A percentile compares a stretch with the other conserved stretches of the same genome.
These are phyloP conservation scores for Centropus unirufus DNA, from an alignment of 2,113 vertebrate genomes.

Conservation along the genomic window DNA sequence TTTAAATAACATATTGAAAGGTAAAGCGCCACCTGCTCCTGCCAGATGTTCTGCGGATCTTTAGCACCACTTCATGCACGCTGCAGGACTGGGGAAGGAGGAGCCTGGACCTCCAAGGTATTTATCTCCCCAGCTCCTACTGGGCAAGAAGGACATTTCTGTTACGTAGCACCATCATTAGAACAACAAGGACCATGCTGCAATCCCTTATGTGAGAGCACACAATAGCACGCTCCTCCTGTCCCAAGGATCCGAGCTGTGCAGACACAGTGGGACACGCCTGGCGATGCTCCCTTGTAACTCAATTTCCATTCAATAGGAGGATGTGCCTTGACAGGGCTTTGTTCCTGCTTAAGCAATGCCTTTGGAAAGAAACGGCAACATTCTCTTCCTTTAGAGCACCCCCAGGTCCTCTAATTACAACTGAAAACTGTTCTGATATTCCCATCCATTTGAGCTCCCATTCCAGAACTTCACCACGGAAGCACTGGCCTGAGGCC, in stretches of 20 bases:
- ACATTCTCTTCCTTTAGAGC: not conserved
- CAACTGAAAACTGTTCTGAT: not conserved
- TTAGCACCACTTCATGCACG: not conserved
- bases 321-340: not conserved
- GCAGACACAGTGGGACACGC: accelerated
- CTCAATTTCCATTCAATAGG: not conserved
- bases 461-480: not conserved
- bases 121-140: not conserved
- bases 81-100: conserved; percentile 1
- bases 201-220: conserved; percentile 2
- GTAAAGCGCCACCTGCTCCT: conserved; percentile 63
- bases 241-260: not conserved
- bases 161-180: not conserved
- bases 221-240: not conserved
- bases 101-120: not conserved
- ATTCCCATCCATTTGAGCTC: not conserved
- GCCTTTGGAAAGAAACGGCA: not conserved
- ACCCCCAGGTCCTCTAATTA: not conserved
- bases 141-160: not conserved
- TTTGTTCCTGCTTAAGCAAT: not conserved
- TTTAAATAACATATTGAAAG: conserved; percentile 73
- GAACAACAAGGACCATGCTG: not conserved
- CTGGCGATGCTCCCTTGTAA: not conserved
- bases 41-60: conserved; percentile 73
- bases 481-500: accelerated